Evolutionary conservation across 2,113 vertebrate genomes (phyloP), one percentile per base, ranked within the genome.

Genomic region (Glaucidium brasilianum): DNA sequence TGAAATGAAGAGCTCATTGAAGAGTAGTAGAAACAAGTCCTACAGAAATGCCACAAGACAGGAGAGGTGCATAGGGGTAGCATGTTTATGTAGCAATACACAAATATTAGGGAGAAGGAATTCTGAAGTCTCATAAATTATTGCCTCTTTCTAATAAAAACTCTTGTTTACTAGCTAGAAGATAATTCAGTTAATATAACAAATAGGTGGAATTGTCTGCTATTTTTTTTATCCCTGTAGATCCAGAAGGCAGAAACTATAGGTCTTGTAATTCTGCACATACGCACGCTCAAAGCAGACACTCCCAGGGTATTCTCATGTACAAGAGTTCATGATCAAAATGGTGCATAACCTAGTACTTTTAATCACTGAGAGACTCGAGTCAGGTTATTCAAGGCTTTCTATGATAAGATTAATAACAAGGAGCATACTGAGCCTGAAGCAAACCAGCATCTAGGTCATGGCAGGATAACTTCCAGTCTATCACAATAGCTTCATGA

Each of bases 281-380:
- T 39, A 60, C 4, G 6, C 50, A 41, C 43, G n/a, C 55, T 66
- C 58, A 26, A 81, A 96, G 66, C 67, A 56, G 86, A 87, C 22
- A 37, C 7, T 94, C 86, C 34, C 90, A 74, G 41, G 76, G 59
- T 90, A 93, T 77, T 60, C 88, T 87, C 1, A 7, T 12, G 58
- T 88, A 87, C 90, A 71, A 91, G 73, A 91, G 88, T 88, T 97
- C 95, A 92, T 39, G 75, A 96, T 93, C 88, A 96, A 95, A 95
- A 88, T 78, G 62, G 74, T 85, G 67, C 76, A 89, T 59, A 88
- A 80, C 62, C 90, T 27, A 53, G 67, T 39, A 30, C 60, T 91
- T 90, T 41, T 88, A 84, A 91, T 93, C 89, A 52, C 63, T 47
- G 68, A 79, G 84, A 91, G 50, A 81, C 75, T 90, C 41, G 14